These are phyloP conservation scores for Dryocosmus kuriphilus DNA, from an alignment of 2,888 invertebrate species.

Conservation along the genomic window DNA sequence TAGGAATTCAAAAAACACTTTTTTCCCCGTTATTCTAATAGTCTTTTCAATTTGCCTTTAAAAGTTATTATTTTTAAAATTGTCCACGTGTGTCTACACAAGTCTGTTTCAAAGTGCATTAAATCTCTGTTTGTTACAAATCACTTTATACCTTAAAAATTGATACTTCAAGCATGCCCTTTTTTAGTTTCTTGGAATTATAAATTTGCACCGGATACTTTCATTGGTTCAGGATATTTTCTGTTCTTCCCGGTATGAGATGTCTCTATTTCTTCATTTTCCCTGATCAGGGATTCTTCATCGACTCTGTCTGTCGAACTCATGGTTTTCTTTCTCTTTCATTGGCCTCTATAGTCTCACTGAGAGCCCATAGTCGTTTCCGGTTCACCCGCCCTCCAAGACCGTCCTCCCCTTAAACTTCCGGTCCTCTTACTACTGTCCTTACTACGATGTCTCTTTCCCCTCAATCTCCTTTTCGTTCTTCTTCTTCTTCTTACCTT, in stretches of 20 bases:
- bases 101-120: no score
- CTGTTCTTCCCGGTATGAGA: neutral
- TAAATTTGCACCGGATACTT: slow-evolving; percentile 13
- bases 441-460: slow-evolving; percentile 64
- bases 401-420: slow-evolving; percentile 67
- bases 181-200: neutral
- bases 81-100: no score
- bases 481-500: slow-evolving; percentile 44
- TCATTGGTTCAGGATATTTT: slow-evolving; percentile 4
- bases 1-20: slow-evolving; percentile 33
- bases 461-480: slow-evolving; percentile 43
- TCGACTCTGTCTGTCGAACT: slow-evolving; percentile 6
- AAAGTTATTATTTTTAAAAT: neutral
- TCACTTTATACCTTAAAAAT: no score
- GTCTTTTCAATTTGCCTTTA: neutral
- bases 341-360: slow-evolving; percentile 60
- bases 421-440: slow-evolving; percentile 66
- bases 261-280: slow-evolving; percentile 14
- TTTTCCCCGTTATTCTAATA: slow-evolving; percentile 15
- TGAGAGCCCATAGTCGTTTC: slow-evolving; percentile 68
- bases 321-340: slow-evolving; percentile 55
- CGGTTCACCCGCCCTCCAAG: slow-evolving; percentile 64
- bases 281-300: slow-evolving; percentile 3
- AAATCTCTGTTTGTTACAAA: no score
- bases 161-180: neutral